Conservation (phyloP, 2,113 vertebrate genomes). For the Otis tarda region DNA sequence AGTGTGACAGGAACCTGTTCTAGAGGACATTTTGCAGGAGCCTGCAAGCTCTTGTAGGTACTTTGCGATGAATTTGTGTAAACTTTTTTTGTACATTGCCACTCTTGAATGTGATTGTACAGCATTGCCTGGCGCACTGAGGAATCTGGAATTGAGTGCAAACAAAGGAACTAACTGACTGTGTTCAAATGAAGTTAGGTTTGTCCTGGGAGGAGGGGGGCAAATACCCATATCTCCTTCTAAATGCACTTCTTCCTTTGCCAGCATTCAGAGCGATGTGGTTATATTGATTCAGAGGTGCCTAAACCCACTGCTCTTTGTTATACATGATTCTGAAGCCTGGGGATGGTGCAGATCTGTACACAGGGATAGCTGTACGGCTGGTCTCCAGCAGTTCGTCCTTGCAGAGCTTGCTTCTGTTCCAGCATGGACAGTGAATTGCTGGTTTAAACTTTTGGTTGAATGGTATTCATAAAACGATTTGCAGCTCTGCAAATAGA, state of each 20-base stretch:
- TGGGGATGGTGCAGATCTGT: background rate
- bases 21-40: background rate
- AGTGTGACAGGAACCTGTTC: background rate
- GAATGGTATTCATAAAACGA: constrained; percentile 15
- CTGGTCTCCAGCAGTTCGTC: background rate
- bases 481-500: constrained; percentile 1
- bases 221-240: constrained; percentile 21
- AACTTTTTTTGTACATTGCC: background rate
- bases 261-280: background rate
- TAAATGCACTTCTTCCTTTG: constrained; percentile 38
- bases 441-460: background rate
- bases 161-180: background rate
- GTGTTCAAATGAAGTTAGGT: constrained; percentile 11
- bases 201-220: background rate
- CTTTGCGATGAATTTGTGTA: background rate
- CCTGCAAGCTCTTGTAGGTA: background rate
- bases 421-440: background rate
- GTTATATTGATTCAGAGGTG: constrained; percentile 16
- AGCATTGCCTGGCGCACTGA: background rate
- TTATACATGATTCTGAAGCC: background rate
- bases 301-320: background rate
- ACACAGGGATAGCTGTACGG: background rate
- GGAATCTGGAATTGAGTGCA: background rate
- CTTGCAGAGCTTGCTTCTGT: background rate
- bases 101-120: background rate